Base-by-base conservation (phyloP, 2,888 invertebrate species). In the Oligia fasciuncula region DNA sequence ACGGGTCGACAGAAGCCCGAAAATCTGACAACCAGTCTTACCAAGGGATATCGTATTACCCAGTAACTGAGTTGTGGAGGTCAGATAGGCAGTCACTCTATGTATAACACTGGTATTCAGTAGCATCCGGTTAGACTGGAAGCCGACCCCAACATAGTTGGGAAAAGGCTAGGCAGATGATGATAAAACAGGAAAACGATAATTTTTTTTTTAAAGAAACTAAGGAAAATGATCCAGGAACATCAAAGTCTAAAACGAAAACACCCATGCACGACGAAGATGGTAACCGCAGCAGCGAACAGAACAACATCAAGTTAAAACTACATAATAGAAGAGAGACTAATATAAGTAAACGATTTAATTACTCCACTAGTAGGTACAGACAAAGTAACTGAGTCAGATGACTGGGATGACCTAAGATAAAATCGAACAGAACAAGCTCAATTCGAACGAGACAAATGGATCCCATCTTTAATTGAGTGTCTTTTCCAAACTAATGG, bases 401-500 rank as follows among this genome's bases (percentile, higher is more conserved):
- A 69, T 13, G 49, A 69, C 62, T 67, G 51, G 40, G 51, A 35
- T 81, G 62, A 75, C 57, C 79, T 71, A 35, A 84, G 78, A 85
- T 81, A 87, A 81, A 83, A 85, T 73, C 62, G 71, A 82, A 87
- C 81, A 84, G 84, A 85, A 81, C 77, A 83, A 75, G 35, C 46
- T 62, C 68, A 75, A 80, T 79, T 76, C 68, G 80, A 83, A 85
- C 78, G 82, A 91, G 90, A 93, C 90, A 92, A 94, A 94, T 91
- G 91, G 86, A 83, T 68, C 82, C 85, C 84, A 87, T 90, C 91
- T 93, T 93, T 94, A 95, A 95, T 95, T 94, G 93, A 93, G 92
- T 94, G 94, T 95, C 92, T 94, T 94, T 95, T 91, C 90, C 89
- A 92, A 95, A 93, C 92, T 93, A 94, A 94, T 94, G 93, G 92